A percentile compares a stretch with the other conserved stretches of the same genome.
Conservation (phyloP, 2,113 vertebrate species). For the Mormoops blainvillei region DNA sequence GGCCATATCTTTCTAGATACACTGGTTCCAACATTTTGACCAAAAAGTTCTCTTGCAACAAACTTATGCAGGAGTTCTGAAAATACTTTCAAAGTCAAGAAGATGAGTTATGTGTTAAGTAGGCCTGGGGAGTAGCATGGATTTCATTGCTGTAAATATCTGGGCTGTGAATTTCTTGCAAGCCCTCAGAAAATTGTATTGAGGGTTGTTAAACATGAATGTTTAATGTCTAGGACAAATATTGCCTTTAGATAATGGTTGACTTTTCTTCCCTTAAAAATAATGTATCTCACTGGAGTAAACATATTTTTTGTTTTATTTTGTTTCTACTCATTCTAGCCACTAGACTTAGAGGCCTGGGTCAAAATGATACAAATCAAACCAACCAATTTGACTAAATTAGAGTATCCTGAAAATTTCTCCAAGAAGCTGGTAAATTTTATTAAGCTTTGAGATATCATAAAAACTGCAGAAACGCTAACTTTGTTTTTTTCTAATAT, state of each 20-base stretch:
- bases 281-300: background rate
- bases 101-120: background rate
- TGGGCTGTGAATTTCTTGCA: background rate
- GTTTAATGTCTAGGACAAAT: constrained; percentile 12
- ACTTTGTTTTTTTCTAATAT: background rate
- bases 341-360: background rate
- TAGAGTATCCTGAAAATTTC: background rate
- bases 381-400: background rate
- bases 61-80: constrained; percentile 42
- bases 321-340: background rate
- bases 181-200: background rate
- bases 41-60: constrained; percentile 43
- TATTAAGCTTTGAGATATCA: background rate
- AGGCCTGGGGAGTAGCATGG: background rate
- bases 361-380: background rate
- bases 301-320: background rate
- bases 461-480: background rate
- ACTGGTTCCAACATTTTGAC: constrained; percentile 49
- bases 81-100: constrained; percentile 29
- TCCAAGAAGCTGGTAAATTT: background rate
- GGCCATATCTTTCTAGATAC: constrained; percentile 13
- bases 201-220: background rate
- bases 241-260: background rate
- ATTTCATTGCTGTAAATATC: background rate
- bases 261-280: background rate